These are phyloP conservation scores for Eublepharis macularius DNA, from an alignment of 2,113 vertebrate genomes.

Conservation along the genomic window DNA sequence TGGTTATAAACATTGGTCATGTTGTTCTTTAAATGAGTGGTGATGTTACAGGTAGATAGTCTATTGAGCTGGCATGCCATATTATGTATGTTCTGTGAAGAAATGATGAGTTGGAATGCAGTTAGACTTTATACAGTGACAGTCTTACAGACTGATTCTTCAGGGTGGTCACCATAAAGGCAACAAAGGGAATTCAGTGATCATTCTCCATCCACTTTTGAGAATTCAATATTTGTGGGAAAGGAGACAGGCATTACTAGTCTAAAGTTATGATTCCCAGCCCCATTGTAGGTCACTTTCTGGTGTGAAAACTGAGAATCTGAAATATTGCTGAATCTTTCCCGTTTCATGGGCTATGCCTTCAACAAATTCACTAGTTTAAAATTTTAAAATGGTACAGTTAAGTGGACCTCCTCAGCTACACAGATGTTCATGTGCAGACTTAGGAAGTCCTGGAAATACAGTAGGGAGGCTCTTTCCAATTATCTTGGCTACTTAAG, in stretches of 20 bases:
- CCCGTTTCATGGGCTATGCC: not conserved
- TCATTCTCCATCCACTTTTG: not conserved
- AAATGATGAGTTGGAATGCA: not conserved
- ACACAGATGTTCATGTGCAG: too few species aligned
- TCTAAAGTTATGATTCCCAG: not conserved
- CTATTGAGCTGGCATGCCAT: constrained; percentile 61
- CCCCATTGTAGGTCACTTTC: not conserved
- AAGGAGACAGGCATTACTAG: not conserved
- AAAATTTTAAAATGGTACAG: not conserved
- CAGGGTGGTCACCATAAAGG: not conserved
- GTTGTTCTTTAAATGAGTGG: not conserved
- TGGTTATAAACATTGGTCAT: constrained; percentile 6
- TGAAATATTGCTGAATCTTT: not conserved
- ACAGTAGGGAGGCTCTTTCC: too few species aligned
- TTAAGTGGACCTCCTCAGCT: too few species aligned
- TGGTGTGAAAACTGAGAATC: not conserved
- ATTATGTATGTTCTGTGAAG: constrained; percentile 56
- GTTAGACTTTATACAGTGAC: not conserved
- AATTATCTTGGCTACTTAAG: too few species aligned
- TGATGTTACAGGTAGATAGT: constrained; percentile 25
- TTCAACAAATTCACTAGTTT: not conserved
- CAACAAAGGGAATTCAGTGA: not conserved
- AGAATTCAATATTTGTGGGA: not conserved
- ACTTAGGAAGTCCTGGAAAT: too few species aligned
- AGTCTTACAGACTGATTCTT: not conserved